phyloP scores from a whole-genome alignment of 2,113 vertebrate genomes.

The Sinocyclocheilus grahami region DNA sequence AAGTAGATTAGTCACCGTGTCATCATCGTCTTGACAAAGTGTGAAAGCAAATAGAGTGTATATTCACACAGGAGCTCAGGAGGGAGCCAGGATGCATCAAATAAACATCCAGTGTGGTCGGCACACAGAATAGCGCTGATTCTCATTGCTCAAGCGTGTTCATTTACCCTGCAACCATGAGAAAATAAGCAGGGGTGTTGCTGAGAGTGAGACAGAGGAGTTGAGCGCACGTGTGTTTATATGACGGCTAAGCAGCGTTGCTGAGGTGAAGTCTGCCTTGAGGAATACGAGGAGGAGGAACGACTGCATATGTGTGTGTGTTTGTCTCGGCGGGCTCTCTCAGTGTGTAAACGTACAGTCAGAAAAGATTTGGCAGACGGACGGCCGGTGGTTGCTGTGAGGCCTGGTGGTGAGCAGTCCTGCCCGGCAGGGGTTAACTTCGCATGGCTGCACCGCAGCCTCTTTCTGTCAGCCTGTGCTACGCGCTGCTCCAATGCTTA shows the following conservation, averaged over 20 bases:
- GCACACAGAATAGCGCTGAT: constrained; percentile 27
- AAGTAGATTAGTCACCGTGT: constrained; percentile 28
- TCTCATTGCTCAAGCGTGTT: constrained; percentile 41
- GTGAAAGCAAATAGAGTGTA: constrained; percentile 42
- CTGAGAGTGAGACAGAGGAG: constrained; percentile 11
- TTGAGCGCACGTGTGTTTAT: neutral
- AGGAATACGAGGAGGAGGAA: constrained; percentile 25
- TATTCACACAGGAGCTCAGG: constrained; percentile 30
- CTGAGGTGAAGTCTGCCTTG: constrained; percentile 53
- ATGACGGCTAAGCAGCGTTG: neutral
- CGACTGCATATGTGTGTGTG: neutral
- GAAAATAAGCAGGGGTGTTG: constrained; percentile 41
- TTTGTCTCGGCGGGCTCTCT: constrained; percentile 34
- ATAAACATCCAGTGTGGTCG: constrained; percentile 12
- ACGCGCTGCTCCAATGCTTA: constrained; percentile 78
- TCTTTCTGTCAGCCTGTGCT: constrained; percentile 82
- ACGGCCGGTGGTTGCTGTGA: constrained; percentile 32
- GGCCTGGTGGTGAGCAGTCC: constrained; percentile 60
- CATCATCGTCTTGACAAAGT: constrained; percentile 41
- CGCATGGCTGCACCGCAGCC: constrained; percentile 78
- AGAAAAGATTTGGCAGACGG: constrained; percentile 59
- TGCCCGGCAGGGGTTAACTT: constrained; percentile 82
- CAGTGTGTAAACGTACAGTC: constrained; percentile 59
- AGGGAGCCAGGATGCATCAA: constrained; percentile 32
- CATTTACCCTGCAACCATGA: constrained; percentile 46